phyloP scores from a whole-genome alignment of 2,797 vertebrate genomes.

The Sebastolobus altivelis region DNA sequence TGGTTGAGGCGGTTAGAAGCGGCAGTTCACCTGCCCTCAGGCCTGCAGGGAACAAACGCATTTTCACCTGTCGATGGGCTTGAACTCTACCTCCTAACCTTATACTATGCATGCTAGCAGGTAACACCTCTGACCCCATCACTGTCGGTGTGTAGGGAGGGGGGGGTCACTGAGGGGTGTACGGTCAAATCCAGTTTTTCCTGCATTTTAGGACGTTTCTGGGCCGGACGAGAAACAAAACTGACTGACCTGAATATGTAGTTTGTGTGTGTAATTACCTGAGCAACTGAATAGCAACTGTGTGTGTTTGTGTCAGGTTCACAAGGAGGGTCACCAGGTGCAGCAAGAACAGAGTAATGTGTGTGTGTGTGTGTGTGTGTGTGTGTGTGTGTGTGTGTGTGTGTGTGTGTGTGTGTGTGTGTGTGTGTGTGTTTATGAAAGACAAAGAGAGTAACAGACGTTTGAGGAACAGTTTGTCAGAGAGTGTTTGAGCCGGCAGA shows the following conservation, averaged over 20 bases:
- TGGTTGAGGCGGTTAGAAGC: constrained; percentile 35
- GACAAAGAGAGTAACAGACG: constrained; percentile 46
- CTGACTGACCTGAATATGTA: constrained; percentile 45
- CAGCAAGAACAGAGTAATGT: constrained; percentile 24
- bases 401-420: not conserved
- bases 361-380: constrained; percentile 20
- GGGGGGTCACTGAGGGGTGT: not conserved
- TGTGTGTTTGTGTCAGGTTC: constrained; percentile 48
- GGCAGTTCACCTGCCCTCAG: constrained; percentile 61
- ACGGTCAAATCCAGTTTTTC: constrained; percentile 74
- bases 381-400: not conserved
- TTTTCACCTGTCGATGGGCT: constrained; percentile 68
- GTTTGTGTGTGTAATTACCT: constrained; percentile 20
- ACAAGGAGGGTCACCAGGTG: constrained; percentile 57
- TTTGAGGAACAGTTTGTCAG: constrained; percentile 34
- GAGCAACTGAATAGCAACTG: constrained; percentile 32
- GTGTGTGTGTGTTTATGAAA: constrained; percentile 20
- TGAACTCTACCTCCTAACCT: constrained; percentile 62
- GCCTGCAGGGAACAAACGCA: constrained; percentile 55
- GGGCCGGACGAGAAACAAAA: constrained; percentile 33
- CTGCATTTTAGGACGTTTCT: constrained; percentile 46
- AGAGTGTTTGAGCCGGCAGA: constrained; percentile 28
- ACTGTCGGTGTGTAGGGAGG: not conserved
- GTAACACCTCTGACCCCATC: constrained; percentile 59
- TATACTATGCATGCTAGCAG: constrained; percentile 38